Base-by-base conservation (phyloP, 2,113 vertebrate genomes). In the Thalassoma bifasciatum region DNA sequence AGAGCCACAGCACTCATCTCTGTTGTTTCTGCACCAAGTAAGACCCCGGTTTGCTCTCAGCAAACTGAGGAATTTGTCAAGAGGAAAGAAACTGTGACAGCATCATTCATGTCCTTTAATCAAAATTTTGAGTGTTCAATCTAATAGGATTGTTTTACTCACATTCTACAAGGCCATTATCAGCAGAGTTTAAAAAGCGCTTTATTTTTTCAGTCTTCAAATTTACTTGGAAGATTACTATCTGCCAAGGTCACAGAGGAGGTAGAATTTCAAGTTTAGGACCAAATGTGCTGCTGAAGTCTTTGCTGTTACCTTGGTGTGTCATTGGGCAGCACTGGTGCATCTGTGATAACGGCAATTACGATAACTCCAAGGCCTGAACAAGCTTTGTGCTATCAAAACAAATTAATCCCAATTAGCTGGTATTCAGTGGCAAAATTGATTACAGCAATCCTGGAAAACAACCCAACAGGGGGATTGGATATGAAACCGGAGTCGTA, bases 401-500 rank as follows among this genome's bases (percentile, higher is more conserved):
- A 78, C 49, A 66, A 54, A 78, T 81, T 8, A 68, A 69, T 76
- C 21, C 59, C 49, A 83, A 78, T 83, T 76, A 86, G 34, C 7
- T 30, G 21, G 61, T n/a, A 17, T 30, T 16, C 42, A 56, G 46
- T 12, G 9, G 21, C 16, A 11, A 62, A 53, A 70, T n/a, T 22
- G 22, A 71, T 71, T 56, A 22, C 14, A 44, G 23, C 23, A 13
- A 26, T 73, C 52, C 23, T 47, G 14, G 51, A 44, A 76, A 81
- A 66, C 8, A 1, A 64, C 64, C 37, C 70, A 69, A 80, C 22
- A 16, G 21, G 49, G 34, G 37, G 56, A 67, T 5, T 42, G 12
- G 22, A 71, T 23, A 17, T 17, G 17, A 46, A 65, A 58, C 10
- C 1, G 46, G 47, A 66, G 14, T 8, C 13, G 58, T 34, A 42